Evolutionary conservation across 2,888 invertebrate species (phyloP), one percentile per base, ranked within the genome.

Genomic region (Drosophila acutilabella): DNA sequence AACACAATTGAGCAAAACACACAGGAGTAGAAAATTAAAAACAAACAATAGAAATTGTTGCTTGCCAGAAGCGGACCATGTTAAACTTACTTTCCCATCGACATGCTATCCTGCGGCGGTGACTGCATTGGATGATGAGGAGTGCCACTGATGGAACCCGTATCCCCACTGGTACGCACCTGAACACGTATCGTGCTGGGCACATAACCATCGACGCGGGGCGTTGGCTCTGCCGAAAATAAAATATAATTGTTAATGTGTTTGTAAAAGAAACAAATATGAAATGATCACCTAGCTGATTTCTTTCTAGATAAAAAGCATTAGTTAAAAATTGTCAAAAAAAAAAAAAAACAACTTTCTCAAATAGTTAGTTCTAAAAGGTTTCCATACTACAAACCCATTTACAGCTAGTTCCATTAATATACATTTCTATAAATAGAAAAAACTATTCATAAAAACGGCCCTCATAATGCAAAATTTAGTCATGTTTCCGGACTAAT

Each of bases 151-250:
- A 94, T 64, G 91, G 93, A 86, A 47, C 74, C 93, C 30, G 92
- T 93, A 71, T 88, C 88, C 51, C 90, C 91, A 74, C 93, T 93
- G 93, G 95, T 95, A 40, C 97, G 97, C 47, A 98, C 95, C 66
- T 96, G 96, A 0, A 97, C 97, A 79, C 96, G 96, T 81, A 98
- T 93, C 56, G 96, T 94, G 23, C 97, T 97, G 90, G 95, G 96
- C 69, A 98, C 97, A 93, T 98, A 98, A 0, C 97, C 97, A 92
- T 97, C 90, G 36, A 72, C 83, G 36, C 89, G 87, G 18, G 93
- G 93, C 85, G 93, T 80, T 82, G 81, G 87, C 71, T 92, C 92
- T 85, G 78, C 79, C 72, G 53, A 42, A 77, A 64, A 44, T n/a
- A 44, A 20, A 44, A 44, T 26, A n/a, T 38, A 42, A 48, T 14